Evolutionary conservation across 2,888 invertebrate species (phyloP).

Genomic region (Drosophila kokeensis): DNA sequence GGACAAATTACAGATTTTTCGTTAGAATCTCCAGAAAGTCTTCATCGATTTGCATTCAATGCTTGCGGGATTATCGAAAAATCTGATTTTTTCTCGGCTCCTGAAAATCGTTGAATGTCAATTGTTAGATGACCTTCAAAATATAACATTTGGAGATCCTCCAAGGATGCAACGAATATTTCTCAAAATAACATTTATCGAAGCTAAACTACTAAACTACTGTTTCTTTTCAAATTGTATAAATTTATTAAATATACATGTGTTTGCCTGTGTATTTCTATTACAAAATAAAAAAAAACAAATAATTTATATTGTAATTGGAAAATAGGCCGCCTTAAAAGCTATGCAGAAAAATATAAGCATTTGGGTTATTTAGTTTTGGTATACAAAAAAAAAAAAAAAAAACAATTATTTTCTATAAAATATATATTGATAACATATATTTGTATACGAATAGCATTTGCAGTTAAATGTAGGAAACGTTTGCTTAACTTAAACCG

Average conservation of each 20-base stretch:
- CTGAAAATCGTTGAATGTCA: background rate
- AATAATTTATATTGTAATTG: constrained; percentile 42
- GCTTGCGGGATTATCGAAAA: background rate
- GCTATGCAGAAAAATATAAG: constrained; percentile 37
- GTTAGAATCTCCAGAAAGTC: background rate
- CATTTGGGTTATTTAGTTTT: constrained; percentile 21
- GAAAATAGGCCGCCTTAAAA: constrained; percentile 23
- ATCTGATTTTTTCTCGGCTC: background rate
- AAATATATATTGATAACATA: background rate
- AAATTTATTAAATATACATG: constrained; percentile 60
- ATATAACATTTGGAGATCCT: background rate
- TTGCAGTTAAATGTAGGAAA: constrained; percentile 22
- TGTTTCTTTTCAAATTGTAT: constrained; percentile 37
- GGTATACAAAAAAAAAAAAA: constrained; percentile 25
- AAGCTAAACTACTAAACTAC: background rate
- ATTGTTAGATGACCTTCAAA: background rate
- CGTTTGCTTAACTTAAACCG: constrained; percentile 36
- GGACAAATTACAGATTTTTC: background rate
- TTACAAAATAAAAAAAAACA: constrained; percentile 45
- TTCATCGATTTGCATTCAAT: background rate
- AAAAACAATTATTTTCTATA: constrained; percentile 7
- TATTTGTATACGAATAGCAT: constrained; percentile 16
- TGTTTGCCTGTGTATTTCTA: constrained; percentile 17
- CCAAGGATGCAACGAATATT: background rate
- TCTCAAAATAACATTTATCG: background rate